Evolutionary conservation across 2,113 vertebrate genomes (phyloP).

Genomic region (Scomber colias): DNA sequence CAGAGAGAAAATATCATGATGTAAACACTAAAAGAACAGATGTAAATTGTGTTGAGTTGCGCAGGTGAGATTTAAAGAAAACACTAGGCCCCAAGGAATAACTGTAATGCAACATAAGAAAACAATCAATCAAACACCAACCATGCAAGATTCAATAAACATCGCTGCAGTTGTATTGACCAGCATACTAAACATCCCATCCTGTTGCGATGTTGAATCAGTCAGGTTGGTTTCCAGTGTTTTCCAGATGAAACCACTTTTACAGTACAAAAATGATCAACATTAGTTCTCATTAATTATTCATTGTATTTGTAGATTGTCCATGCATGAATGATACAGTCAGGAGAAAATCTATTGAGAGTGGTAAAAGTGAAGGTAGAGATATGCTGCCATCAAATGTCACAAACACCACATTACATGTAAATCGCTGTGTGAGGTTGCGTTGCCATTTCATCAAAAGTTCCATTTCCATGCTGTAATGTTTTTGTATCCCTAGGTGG

Average conservation of each 20-base stretch:
- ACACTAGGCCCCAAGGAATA: neutral
- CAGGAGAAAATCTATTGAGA: too few relatives aligned
- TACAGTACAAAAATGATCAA: conserved; percentile 34
- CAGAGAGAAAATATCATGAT: neutral
- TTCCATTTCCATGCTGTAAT: conserved; percentile 11
- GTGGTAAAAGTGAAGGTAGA: neutral
- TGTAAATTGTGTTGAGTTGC: neutral
- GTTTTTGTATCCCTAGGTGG: conserved; percentile 70
- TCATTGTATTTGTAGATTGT: conserved; percentile 45
- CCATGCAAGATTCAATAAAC: conserved; percentile 9
- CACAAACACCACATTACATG: conserved; percentile 52
- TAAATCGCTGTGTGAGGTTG: neutral
- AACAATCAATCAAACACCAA: conserved; percentile 11
- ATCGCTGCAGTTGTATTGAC: conserved; percentile 9
- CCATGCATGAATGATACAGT: conserved; percentile 34
- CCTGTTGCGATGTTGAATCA: conserved; percentile 40
- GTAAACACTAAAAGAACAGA: conserved; percentile 4
- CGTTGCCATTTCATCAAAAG: neutral
- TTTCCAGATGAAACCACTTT: conserved; percentile 53
- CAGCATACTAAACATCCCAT: conserved; percentile 10
- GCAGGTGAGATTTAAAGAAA: neutral
- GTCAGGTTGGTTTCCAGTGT: conserved; percentile 11
- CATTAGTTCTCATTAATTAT: conserved; percentile 57
- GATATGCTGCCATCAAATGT: conserved; percentile 66
- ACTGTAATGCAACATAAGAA: conserved; percentile 10